These are phyloP conservation scores for Orcinus orca DNA, from an alignment of 2,113 vertebrate species.

Conservation along the genomic window DNA sequence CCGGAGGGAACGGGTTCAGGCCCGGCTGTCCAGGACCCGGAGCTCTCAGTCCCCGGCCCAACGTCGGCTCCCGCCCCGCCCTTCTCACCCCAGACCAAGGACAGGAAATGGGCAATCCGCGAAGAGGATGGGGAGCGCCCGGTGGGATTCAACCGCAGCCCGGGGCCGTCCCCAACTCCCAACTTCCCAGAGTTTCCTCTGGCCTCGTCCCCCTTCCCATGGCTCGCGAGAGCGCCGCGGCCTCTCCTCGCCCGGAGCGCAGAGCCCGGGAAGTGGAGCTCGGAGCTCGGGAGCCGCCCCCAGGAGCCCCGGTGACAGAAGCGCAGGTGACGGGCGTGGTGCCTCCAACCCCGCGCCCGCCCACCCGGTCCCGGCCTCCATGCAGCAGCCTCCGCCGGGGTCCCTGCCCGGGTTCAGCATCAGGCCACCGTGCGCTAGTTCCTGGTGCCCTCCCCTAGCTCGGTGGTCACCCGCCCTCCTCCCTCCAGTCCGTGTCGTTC, in stretches of 20 bases:
- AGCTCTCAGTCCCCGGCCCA: not conserved
- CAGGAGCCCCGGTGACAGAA: not conserved
- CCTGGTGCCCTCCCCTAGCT: not conserved
- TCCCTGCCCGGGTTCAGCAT: not conserved
- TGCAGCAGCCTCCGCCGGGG: not conserved
- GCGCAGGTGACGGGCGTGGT: constrained; percentile 73
- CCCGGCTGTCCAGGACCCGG: not conserved
- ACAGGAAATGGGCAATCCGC: not conserved
- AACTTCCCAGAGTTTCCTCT: constrained; percentile 74
- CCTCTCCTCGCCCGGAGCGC: not conserved
- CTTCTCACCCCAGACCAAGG: not conserved
- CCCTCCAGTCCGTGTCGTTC: constrained; percentile 14
- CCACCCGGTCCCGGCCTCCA: constrained; percentile 38
- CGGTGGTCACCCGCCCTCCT: not conserved
- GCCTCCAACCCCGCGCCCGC: not conserved
- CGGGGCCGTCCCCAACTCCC: constrained; percentile 47
- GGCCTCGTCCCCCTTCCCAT: not conserved
- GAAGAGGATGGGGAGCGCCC: not conserved
- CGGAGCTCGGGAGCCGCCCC: not conserved
- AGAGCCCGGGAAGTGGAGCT: not conserved
- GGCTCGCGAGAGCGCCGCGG: constrained; percentile 9
- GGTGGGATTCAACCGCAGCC: not conserved
- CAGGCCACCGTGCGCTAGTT: constrained; percentile 25
- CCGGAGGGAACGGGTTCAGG: not conserved
- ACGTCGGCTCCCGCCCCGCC: not conserved